These are phyloP conservation scores for Perca flavescens DNA, from an alignment of 2,113 vertebrate genomes.

Conservation along the genomic window DNA sequence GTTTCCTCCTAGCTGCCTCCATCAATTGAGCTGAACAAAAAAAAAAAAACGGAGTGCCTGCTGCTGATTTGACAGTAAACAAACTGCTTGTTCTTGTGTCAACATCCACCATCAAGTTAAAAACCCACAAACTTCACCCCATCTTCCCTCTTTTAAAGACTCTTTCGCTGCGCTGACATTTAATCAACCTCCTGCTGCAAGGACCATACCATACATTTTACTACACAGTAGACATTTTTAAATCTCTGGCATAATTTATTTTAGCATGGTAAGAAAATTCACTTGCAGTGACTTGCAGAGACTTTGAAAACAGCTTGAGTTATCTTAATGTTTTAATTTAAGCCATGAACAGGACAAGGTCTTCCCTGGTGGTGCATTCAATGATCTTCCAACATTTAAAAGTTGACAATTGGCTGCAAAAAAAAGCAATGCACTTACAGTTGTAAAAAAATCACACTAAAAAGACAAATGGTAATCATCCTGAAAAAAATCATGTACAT, in stretches of 20 bases:
- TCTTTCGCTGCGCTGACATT: neutral
- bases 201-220: neutral
- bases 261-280: neutral
- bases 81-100: constrained; percentile 35
- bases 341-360: neutral
- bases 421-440: neutral
- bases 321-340: neutral
- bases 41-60: constrained; percentile 20
- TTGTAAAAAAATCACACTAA: neutral
- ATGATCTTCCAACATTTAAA: neutral
- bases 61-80: constrained; percentile 65
- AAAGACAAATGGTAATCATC: neutral
- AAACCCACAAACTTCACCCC: neutral
- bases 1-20: constrained; percentile 63
- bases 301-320: neutral
- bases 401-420: neutral
- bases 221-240: neutral
- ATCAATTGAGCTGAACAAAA: constrained; percentile 42
- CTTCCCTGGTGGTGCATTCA: neutral
- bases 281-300: neutral
- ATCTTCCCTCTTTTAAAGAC: neutral
- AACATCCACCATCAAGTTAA: constrained; percentile 12
- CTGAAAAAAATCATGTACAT: neutral
- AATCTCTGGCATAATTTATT: neutral
- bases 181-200: neutral